These are phyloP conservation scores for Platygyra sinensis DNA, from an alignment of 64 coral and sea anemone genomes.

Conservation along the genomic window DNA sequence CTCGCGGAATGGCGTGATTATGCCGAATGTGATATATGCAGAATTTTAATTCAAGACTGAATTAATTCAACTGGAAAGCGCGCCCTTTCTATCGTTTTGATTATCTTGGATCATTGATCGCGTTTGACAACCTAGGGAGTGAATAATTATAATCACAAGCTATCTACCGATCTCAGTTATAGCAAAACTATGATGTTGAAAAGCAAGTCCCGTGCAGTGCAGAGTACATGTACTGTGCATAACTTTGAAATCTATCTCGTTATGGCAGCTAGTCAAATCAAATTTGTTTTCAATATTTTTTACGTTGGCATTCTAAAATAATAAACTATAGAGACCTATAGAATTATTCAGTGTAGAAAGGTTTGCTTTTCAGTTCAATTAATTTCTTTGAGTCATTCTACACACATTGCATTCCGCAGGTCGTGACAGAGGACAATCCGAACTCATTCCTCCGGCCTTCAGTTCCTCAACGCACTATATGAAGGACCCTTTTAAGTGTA, in stretches of 20 bases:
- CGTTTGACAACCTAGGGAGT: not conserved
- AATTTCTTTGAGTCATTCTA: constrained; percentile 2
- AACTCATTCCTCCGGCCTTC: not conserved
- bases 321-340: too few species aligned
- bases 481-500: not conserved
- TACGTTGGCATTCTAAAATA: not conserved
- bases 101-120: not conserved
- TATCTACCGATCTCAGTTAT: too few species aligned
- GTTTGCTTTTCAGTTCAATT: constrained; percentile 1
- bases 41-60: too few species aligned
- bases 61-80: not conserved
- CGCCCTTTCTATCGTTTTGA: constrained; percentile 7
- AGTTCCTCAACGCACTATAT: not conserved
- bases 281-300: constrained; percentile 4
- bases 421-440: not conserved
- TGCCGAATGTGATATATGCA: too few species aligned
- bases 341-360: too few species aligned
- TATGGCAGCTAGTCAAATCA: not conserved
- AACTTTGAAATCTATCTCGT: not conserved
- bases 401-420: not conserved
- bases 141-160: not conserved
- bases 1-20: too few species aligned
- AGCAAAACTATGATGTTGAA: too few species aligned
- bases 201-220: too few species aligned
- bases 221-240: too few species aligned